Evolutionary conservation across 2,888 invertebrate species (phyloP).

Genomic region (Stenoptilia bipunctidactyla): DNA sequence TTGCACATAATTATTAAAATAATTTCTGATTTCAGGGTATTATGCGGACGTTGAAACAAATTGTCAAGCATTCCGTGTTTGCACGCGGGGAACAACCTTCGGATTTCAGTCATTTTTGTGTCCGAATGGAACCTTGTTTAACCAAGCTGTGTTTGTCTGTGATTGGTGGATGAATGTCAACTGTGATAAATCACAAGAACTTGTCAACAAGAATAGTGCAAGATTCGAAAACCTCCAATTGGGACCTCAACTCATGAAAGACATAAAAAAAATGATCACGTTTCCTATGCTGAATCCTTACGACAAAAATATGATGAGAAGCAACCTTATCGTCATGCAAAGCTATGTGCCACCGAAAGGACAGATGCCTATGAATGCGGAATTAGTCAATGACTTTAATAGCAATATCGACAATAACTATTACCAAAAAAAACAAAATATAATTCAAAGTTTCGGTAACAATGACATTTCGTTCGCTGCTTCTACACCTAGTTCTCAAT

Average conservation of each 20-base stretch:
- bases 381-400: constrained; percentile 25
- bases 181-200: constrained; percentile 56
- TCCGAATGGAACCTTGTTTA: constrained; percentile 77
- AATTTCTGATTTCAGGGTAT: constrained; percentile 53
- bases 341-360: constrained; percentile 53
- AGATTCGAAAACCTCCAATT: constrained; percentile 56
- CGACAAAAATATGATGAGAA: constrained; percentile 37
- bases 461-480: constrained; percentile 36
- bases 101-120: constrained; percentile 75
- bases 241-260: constrained; percentile 68
- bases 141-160: constrained; percentile 75
- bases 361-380: constrained; percentile 47
- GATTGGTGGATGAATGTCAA: constrained; percentile 80
- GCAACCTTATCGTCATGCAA: constrained; percentile 50
- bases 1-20: too few relatives aligned
- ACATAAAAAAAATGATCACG: constrained; percentile 70
- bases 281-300: constrained; percentile 60
- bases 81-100: constrained; percentile 66
- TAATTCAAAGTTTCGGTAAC: constrained; percentile 22
- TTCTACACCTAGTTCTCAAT: constrained; percentile 46
- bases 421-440: constrained; percentile 39
- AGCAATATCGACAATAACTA: constrained; percentile 40
- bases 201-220: constrained; percentile 48
- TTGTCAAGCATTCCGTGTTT: constrained; percentile 77
- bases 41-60: constrained; percentile 75